Conservation (phyloP, 2,797 vertebrate genomes). For the Cynopterus sphinx region DNA sequence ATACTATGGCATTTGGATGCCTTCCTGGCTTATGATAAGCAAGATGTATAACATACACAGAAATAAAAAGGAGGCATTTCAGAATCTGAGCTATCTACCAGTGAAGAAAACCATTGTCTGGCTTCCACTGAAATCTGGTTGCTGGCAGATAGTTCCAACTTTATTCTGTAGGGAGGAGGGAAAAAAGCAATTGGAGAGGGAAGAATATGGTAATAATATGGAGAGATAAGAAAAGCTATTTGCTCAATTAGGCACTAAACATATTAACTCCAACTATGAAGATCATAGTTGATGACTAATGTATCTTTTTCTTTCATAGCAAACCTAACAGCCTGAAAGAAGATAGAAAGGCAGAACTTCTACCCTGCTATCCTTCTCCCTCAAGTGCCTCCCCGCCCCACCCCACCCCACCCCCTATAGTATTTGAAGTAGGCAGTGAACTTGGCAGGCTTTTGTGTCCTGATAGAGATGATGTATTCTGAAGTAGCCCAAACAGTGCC, state of each 20-base stretch:
- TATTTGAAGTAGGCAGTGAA: neutral
- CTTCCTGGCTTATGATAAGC: neutral
- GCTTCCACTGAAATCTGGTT: neutral
- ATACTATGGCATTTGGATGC: neutral
- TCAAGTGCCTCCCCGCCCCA: fast-evolving
- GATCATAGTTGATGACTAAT: neutral
- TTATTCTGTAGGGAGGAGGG: neutral
- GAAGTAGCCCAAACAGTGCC: neutral
- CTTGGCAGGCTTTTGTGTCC: neutral
- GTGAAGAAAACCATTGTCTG: neutral
- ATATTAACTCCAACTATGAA: neutral
- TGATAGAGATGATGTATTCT: neutral
- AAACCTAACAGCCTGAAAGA: neutral
- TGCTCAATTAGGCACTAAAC: neutral
- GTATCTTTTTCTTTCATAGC: neutral
- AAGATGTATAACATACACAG: neutral
- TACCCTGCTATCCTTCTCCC: neutral
- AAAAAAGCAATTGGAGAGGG: neutral
- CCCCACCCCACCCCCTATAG: neutral
- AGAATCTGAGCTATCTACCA: neutral
- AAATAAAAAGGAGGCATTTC: conserved; percentile 2
- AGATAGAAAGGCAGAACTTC: neutral
- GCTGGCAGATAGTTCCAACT: neutral
- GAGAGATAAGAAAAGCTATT: neutral
- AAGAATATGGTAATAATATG: neutral